These are phyloP conservation scores for Cladopsammia gracilis DNA, from an alignment of 64 coral and sea anemone species.

Conservation along the genomic window DNA sequence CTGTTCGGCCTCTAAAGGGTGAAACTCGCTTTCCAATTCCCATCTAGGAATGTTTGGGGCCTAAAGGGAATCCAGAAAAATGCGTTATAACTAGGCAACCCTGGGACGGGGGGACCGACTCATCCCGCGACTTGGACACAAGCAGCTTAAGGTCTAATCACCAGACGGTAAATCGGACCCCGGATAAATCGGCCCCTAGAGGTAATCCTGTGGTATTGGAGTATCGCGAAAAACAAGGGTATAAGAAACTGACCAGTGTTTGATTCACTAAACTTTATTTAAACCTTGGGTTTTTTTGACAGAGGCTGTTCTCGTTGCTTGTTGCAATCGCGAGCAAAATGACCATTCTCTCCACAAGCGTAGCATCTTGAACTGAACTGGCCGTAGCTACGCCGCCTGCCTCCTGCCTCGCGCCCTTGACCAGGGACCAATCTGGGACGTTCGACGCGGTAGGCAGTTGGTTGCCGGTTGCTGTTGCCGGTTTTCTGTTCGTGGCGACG, in stretches of 20 bases:
- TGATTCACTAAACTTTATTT: not conserved
- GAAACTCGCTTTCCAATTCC: not conserved
- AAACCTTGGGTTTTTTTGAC: not conserved
- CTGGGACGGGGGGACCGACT: constrained; percentile 34
- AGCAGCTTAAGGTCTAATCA: constrained; percentile 38
- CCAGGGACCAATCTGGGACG: not conserved
- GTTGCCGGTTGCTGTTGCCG: not conserved
- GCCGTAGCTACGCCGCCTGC: not conserved
- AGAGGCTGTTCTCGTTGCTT: not conserved
- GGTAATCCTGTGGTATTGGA: too few species aligned
- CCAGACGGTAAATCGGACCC: not conserved
- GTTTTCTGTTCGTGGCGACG: not conserved
- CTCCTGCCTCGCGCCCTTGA: not conserved
- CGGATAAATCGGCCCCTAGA: not conserved
- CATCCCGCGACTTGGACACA: constrained; percentile 41
- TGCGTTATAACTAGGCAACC: not conserved
- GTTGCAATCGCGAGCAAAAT: not conserved
- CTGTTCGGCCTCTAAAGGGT: constrained; percentile 14
- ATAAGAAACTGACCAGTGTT: not conserved
- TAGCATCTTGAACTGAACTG: not conserved
- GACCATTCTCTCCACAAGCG: not conserved
- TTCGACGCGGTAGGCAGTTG: not conserved
- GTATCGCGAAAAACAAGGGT: not conserved
- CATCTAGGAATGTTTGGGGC: constrained; percentile 18
- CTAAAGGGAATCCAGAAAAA: not conserved